A percentile compares a stretch with the other conserved stretches of the same genome.
Conservation (phyloP, 1,140 invertebrate genomes). For the Steinernema khuongi region DNA sequence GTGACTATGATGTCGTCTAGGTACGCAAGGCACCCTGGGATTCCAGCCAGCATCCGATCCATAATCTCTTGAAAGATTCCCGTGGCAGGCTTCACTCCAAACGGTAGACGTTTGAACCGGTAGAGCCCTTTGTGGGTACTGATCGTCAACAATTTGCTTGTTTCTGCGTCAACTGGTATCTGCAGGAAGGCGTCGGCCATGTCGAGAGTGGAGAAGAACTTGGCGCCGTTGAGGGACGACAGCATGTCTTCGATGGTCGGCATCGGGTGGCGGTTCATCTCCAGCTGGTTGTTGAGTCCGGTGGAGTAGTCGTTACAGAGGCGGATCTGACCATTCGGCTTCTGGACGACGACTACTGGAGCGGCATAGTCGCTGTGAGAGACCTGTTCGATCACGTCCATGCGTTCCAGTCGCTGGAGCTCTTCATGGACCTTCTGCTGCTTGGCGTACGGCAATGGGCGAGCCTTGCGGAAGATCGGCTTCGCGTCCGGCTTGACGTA, state of each 20-base stretch:
- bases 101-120: constrained; percentile 48
- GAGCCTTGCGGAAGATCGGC: constrained; percentile 35
- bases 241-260: constrained; percentile 41
- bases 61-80: constrained; percentile 38
- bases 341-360: constrained; percentile 59
- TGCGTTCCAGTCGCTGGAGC: constrained; percentile 41
- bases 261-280: constrained; percentile 39
- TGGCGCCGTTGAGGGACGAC: constrained; percentile 24
- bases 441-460: constrained; percentile 48
- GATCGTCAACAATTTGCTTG: constrained; percentile 30
- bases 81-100: constrained; percentile 34
- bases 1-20: constrained; percentile 37
- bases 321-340: constrained; percentile 55
- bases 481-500: constrained; percentile 25
- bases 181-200: constrained; percentile 44
- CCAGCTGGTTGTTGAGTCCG: constrained; percentile 38
- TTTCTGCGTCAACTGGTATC: constrained; percentile 29
- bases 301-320: constrained; percentile 56
- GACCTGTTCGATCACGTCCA: constrained; percentile 46
- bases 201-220: constrained; percentile 40
- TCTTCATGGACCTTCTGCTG: constrained; percentile 51
- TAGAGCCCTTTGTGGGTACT: constrained; percentile 19
- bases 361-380: constrained; percentile 59
- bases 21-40: constrained; percentile 19
- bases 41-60: constrained; percentile 27